Base-by-base conservation (phyloP, 2,113 vertebrate species). In the Mungos mungo region DNA sequence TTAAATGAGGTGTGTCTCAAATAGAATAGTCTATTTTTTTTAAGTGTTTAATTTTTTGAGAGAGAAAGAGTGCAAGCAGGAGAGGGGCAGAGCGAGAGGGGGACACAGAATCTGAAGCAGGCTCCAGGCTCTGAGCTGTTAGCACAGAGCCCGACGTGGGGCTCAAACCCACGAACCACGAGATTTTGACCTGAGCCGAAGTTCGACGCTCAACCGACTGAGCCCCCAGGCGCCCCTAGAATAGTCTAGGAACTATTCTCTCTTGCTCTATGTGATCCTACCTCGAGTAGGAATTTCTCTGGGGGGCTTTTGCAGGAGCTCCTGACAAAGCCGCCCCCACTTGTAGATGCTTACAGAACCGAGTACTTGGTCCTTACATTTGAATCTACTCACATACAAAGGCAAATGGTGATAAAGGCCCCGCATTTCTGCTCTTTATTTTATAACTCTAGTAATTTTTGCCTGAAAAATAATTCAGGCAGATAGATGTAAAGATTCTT, bases 371-470 rank as follows among this genome's bases (percentile, higher is more conserved):
- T n/a, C 47, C 45, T 38, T 68, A 54, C 19, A 27, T 84, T 79
- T 71, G 14, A 52, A 14, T 87, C 27, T 69, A 31, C 25, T 52
- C 77, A 79, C 14, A 13, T 31, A 45, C 33, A n/a, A 74, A 82
- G 27, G 66, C 45, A 69, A 84, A 10, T 47, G 29, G 52, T 82
- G 29, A 82, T 68, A 91, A 87, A 68, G 35, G 5, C 19, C 60
- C 72, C 33, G 3, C 27, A 8, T 74, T 81, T 68, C 57, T 66
- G 16, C 54, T 83, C n/a, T 76, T 1, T 79, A 65, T 72, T 89
- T 82, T 54, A 23, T 72, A 76, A 83, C 87, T 87, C 35, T n/a
- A n/a, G n/a, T 76, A 76, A 71, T 71, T 79, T 91, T 79, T 95
- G 18, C 63, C 31, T 38, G 38, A 14, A 66, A 71, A 76, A 50